Evolutionary conservation across 92 coral and sea anemone genomes (phyloP), one percentile per base, ranked within the genome.

Genomic region (Plumapathes pennacea): DNA sequence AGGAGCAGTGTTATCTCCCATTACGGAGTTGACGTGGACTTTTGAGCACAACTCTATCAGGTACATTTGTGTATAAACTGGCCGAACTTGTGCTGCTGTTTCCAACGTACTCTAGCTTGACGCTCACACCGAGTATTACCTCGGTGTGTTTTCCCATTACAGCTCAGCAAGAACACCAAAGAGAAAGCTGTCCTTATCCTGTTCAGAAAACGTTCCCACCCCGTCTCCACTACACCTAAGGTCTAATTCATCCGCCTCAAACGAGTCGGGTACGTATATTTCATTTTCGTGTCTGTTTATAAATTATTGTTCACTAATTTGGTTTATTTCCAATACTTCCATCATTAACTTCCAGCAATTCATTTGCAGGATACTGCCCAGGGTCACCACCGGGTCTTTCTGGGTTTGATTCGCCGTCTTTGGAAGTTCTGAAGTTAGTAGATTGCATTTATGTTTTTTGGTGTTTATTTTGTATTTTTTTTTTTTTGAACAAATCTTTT

Each of bases 201-300:
- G 75, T 53, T 39, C 62, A 43, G 99, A 82, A 37, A 82, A 82
- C 38, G 64, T 96, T 5, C 88, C 95, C 12, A 78, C 60, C 29
- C 71, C 95, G 19, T 58, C 85, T 29, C 79, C 69, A 43, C 58
- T 69, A 42, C 73, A 75, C 40, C 73, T 76, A 23, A 74, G 87
- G 43, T 72, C 82, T 54, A 81, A 74, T 33, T 72, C 86, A 54
- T 84, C 94, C 25, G 42, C 62, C 58, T 94, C 99, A 38, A 94
- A 76, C 76, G 99, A 94, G 66, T 94, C 99, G 23, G 99, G 99
- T 94, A 84, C 3, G 13, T n/a, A n/a, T n/a, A n/a, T n/a, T n/a
- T n/a, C n/a, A n/a, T n/a, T n/a, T n/a, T n/a, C n/a, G n/a, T n/a
- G n/a, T n/a, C n/a, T n/a, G n/a, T n/a, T n/a, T n/a, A n/a, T n/a